A percentile compares a stretch with the other conserved stretches of the same genome.
phyloP scores from a whole-genome alignment of 2,797 vertebrate species.

The Pangasius krempfi region DNA sequence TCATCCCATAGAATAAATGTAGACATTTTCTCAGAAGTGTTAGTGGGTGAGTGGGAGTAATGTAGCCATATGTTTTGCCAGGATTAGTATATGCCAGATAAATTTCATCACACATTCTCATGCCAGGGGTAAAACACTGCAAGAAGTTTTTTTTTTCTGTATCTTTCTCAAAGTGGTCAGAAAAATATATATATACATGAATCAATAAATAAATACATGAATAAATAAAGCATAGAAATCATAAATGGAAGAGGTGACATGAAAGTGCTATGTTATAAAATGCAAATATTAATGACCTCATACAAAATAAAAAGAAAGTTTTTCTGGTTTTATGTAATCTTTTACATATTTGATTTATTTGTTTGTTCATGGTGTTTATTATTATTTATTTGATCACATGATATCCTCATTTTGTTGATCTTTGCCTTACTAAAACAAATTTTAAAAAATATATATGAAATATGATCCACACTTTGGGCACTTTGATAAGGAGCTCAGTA shows the following conservation, averaged over 20 bases:
- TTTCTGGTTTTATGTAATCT: neutral
- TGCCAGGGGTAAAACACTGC: neutral
- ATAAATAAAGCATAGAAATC: neutral
- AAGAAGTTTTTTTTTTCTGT: neutral
- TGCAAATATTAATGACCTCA: neutral
- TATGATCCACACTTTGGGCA: neutral
- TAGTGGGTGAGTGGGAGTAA: neutral
- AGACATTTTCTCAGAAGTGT: neutral
- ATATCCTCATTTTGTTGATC: neutral
- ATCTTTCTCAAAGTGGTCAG: neutral
- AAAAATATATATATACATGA: neutral
- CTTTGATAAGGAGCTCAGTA: neutral
- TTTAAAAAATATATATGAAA: too few relatives aligned
- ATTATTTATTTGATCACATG: neutral
- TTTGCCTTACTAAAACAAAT: neutral
- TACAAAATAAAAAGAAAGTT: neutral
- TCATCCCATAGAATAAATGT: neutral
- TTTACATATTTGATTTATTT: neutral
- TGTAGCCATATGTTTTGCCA: constrained; percentile 1
- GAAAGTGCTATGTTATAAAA: neutral
- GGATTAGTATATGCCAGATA: neutral
- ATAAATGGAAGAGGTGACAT: neutral
- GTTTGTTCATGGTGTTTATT: too few relatives aligned
- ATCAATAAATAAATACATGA: neutral
- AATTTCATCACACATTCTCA: neutral